Conservation (phyloP, 2,797 vertebrate genomes). For the Nothura maculosa region DNA sequence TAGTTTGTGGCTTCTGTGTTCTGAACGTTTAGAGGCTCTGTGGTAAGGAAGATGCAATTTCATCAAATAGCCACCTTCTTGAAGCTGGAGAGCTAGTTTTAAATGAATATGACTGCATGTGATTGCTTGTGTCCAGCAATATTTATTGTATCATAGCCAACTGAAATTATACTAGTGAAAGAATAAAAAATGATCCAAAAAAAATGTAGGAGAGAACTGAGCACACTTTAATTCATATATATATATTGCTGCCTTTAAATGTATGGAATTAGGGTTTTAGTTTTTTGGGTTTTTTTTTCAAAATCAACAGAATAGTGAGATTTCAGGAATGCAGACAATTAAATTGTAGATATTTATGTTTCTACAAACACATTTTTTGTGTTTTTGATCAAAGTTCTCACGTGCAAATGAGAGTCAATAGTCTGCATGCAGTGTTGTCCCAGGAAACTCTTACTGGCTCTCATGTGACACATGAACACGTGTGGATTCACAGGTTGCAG, state of each 20-base stretch:
- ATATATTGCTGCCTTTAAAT: not conserved
- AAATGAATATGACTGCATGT: not conserved
- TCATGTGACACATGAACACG: not conserved
- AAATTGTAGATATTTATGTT: not conserved
- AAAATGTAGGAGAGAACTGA: fast-evolving
- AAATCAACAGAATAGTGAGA: not conserved
- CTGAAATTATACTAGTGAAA: not conserved
- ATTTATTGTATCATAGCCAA: not conserved
- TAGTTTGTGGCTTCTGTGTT: not conserved
- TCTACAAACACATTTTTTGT: not conserved
- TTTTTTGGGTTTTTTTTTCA: not conserved
- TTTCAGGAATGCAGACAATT: not conserved
- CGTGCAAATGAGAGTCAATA: not conserved
- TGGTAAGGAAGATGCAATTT: not conserved
- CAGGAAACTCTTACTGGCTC: not conserved
- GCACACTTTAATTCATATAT: not conserved
- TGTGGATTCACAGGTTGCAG: not conserved
- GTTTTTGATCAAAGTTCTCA: not conserved
- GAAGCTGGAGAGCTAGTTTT: not conserved
- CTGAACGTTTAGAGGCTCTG: not conserved
- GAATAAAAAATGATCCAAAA: not conserved
- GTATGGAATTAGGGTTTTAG: not conserved
- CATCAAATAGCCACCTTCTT: not conserved
- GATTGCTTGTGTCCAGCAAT: not conserved
- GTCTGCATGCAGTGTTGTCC: not conserved